Percentiles rank a stretch among this genome's conserved stretches.
phyloP scores from a whole-genome alignment of 2,888 invertebrate genomes.

The Phorcus lineatus region DNA sequence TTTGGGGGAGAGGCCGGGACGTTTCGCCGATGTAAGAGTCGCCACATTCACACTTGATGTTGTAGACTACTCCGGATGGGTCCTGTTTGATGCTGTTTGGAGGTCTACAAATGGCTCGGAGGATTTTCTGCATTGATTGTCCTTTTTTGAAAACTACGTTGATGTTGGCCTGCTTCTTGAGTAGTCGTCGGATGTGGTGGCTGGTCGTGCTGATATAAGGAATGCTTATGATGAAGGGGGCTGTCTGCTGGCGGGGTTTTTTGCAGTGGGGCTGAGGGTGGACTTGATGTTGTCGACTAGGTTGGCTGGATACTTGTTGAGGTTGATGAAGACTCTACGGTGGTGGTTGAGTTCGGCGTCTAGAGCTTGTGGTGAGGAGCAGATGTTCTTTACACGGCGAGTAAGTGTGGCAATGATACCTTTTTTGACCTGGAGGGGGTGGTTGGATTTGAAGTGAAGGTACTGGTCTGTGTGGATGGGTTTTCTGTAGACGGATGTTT shows the following conservation, averaged over 20 bases:
- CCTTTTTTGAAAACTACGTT: no score
- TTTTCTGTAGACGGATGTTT: neutral
- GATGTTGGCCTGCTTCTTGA: no score
- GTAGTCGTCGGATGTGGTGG: neutral
- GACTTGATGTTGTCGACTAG: neutral
- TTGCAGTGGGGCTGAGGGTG: neutral
- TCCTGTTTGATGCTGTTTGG: no score
- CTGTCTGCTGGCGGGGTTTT: neutral
- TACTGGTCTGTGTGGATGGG: neutral
- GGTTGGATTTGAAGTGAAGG: neutral
- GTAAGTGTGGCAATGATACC: neutral
- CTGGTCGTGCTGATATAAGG: neutral
- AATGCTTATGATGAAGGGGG: neutral
- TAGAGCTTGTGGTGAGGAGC: no score
- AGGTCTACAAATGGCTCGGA: no score
- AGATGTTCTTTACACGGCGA: neutral
- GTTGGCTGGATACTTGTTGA: neutral
- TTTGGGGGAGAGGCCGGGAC: no score
- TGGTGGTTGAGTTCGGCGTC: no score
- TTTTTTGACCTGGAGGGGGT: neutral
- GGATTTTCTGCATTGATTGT: no score
- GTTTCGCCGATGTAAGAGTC: no score
- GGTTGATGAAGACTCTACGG: no score
- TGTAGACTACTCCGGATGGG: no score
- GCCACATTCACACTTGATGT: no score